These are phyloP conservation scores for Polylopha cassiicola DNA, from an alignment of 2,888 invertebrate species.

Conservation along the genomic window DNA sequence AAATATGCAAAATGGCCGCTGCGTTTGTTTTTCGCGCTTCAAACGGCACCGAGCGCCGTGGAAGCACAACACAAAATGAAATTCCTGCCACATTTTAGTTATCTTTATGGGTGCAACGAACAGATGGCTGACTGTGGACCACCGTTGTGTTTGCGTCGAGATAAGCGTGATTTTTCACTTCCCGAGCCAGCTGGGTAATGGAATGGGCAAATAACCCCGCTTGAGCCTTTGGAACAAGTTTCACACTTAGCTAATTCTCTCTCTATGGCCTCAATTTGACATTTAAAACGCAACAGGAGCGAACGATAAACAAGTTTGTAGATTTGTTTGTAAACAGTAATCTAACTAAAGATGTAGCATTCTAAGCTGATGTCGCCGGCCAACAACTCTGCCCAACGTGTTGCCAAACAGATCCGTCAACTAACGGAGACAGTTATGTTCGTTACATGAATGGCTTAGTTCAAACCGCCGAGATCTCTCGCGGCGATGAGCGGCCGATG, in stretches of 20 bases:
- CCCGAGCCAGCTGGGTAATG: slow-evolving; percentile 69
- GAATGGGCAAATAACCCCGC: slow-evolving; percentile 60
- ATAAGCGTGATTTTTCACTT: slow-evolving; percentile 76
- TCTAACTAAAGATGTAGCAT: slow-evolving; percentile 40
- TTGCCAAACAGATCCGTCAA: slow-evolving; percentile 24
- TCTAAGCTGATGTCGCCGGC: slow-evolving; percentile 51
- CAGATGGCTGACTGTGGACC: slow-evolving; percentile 69
- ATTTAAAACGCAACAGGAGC: background rate
- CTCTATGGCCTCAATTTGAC: slow-evolving; percentile 33
- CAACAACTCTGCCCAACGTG: slow-evolving; percentile 34
- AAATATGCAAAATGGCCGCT: slow-evolving; percentile 71
- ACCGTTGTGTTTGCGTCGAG: slow-evolving; percentile 63
- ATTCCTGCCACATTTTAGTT: slow-evolving; percentile 66
- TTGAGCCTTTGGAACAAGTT: slow-evolving; percentile 54
- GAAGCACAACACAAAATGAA: slow-evolving; percentile 64
- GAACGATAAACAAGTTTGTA: slow-evolving; percentile 21
- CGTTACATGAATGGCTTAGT: slow-evolving; percentile 34
- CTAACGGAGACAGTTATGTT: slow-evolving; percentile 30
- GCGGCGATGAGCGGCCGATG: slow-evolving; percentile 41
- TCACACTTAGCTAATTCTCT: slow-evolving; percentile 62
- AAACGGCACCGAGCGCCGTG: slow-evolving; percentile 50
- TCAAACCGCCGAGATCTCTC: slow-evolving; percentile 29
- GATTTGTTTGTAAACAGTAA: slow-evolving; percentile 65
- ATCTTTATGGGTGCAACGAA: slow-evolving; percentile 76
- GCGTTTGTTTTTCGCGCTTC: slow-evolving; percentile 62